These are phyloP conservation scores for Cyanoderma ruficeps DNA, from an alignment of 2,113 vertebrate species.

Conservation along the genomic window DNA sequence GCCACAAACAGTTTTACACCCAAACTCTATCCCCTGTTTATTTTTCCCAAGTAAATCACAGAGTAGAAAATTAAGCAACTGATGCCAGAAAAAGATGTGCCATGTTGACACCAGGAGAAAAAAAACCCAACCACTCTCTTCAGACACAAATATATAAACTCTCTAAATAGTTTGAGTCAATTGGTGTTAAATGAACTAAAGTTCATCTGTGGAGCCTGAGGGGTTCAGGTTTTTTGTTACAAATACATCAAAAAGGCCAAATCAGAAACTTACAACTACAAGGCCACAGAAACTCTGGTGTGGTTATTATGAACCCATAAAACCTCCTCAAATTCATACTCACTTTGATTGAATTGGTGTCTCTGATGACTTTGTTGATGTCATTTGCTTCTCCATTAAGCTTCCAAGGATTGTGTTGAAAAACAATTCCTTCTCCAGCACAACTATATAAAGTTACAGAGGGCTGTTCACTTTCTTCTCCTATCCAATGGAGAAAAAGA, in stretches of 20 bases:
- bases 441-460: slow-evolving; percentile 90
- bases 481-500: slow-evolving; percentile 45
- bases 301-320: not conserved
- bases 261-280: not conserved
- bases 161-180: not conserved
- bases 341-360: slow-evolving; percentile 91
- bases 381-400: slow-evolving; percentile 86
- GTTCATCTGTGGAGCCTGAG: not conserved
- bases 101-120: not conserved
- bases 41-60: not conserved
- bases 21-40: not conserved
- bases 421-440: slow-evolving; percentile 90
- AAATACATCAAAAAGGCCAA: not conserved
- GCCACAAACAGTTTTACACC: not conserved
- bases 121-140: not conserved
- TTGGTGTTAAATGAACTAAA: not conserved
- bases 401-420: slow-evolving; percentile 90
- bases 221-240: not conserved
- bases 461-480: slow-evolving; percentile 78
- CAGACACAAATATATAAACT: not conserved
- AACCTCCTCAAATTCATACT: not conserved
- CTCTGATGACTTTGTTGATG: slow-evolving; percentile 88
- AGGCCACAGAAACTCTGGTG: not conserved
- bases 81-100: not conserved
- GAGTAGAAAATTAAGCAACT: not conserved